Conservation (phyloP, 2,888 invertebrate genomes). For the Petrophora chlorosata region DNA sequence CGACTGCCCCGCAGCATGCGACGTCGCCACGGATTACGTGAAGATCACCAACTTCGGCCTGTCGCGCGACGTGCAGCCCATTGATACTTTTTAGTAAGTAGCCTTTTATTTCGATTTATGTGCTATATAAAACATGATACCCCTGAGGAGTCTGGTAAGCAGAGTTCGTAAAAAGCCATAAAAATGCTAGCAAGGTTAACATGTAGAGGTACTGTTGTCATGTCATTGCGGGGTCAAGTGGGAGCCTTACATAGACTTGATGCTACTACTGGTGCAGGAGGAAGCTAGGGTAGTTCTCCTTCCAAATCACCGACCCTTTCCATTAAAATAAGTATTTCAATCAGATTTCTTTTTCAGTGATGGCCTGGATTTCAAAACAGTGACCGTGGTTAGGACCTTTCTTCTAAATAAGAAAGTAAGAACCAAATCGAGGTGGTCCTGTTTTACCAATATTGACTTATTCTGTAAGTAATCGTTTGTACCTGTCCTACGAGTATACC, state of each 20-base stretch:
- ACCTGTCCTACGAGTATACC: background rate
- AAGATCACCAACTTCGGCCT: constrained; percentile 37
- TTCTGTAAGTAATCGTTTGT: constrained; percentile 47
- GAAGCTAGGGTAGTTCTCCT: too few species aligned
- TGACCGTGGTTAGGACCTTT: constrained; percentile 52
- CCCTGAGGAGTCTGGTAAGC: too few species aligned
- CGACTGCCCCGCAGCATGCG: constrained; percentile 53
- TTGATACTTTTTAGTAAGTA: constrained; percentile 63
- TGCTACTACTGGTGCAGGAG: too few species aligned
- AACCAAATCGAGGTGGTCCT: constrained; percentile 43
- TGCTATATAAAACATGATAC: too few species aligned
- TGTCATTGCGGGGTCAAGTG: too few species aligned
- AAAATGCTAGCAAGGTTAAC: too few species aligned
- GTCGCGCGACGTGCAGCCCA: constrained; percentile 22
- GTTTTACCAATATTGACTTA: constrained; percentile 46
- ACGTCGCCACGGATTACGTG: constrained; percentile 36
- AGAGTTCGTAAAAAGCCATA: too few species aligned
- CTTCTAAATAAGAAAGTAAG: constrained; percentile 37
- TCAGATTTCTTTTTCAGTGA: constrained; percentile 46
- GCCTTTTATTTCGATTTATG: background rate
- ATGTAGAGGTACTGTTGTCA: too few species aligned
- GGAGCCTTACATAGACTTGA: too few species aligned
- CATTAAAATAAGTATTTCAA: too few species aligned
- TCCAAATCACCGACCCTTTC: too few species aligned
- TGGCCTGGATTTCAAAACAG: constrained; percentile 46